Conservation (phyloP, 2,797 vertebrate species). For the Macroramphosus scolopax region DNA sequence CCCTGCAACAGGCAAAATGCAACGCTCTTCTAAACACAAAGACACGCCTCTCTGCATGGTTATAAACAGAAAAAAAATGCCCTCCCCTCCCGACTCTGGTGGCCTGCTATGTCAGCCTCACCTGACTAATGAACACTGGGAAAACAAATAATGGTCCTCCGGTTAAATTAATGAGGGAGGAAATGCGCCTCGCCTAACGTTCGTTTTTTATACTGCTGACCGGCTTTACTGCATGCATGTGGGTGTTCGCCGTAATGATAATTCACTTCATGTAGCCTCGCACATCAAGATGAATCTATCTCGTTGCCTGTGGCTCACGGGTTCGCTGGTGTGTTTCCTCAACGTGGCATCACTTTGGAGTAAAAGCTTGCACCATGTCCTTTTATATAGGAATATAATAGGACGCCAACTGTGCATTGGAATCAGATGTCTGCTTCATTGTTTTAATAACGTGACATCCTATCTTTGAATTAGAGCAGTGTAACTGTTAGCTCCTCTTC, state of each 20-base stretch:
- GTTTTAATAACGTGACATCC: not conserved
- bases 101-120: slow-evolving; percentile 63
- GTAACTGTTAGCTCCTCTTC: not conserved
- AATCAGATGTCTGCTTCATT: not conserved
- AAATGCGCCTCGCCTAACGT: slow-evolving; percentile 61
- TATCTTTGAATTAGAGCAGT: not conserved
- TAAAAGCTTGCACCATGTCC: not conserved
- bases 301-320: slow-evolving; percentile 60
- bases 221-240: slow-evolving; percentile 52
- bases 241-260: slow-evolving; percentile 68
- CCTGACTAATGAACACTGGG: slow-evolving; percentile 76
- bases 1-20: slow-evolving; percentile 40
- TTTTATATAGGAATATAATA: not conserved
- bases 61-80: slow-evolving; percentile 68
- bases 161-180: slow-evolving; percentile 77
- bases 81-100: slow-evolving; percentile 58
- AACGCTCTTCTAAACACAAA: slow-evolving; percentile 47
- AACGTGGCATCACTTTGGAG: slow-evolving; percentile 8
- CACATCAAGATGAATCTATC: slow-evolving; percentile 61
- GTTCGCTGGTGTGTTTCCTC: slow-evolving; percentile 23
- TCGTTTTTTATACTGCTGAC: slow-evolving; percentile 59
- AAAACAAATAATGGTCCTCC: slow-evolving; percentile 73
- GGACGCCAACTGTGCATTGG: not conserved
- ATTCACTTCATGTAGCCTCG: slow-evolving; percentile 65
- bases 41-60: slow-evolving; percentile 53